Evolutionary conservation across 2,797 vertebrate genomes (phyloP).

Genomic region (Acrossocheilus fasciatus): DNA sequence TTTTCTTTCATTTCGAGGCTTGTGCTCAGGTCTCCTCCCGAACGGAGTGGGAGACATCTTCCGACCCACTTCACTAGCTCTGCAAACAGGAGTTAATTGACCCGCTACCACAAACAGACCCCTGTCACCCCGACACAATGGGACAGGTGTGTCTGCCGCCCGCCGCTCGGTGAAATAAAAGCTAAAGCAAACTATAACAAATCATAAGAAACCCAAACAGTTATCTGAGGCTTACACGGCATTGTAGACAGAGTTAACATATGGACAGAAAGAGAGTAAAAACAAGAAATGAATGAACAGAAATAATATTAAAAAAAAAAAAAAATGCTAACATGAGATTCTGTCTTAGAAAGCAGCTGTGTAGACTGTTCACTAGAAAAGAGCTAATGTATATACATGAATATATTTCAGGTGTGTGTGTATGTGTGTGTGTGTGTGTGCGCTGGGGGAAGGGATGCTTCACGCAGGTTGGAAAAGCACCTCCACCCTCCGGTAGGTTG

Average conservation of each 20-base stretch:
- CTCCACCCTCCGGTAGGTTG: slow-evolving; percentile 15
- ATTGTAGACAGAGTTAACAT: not conserved
- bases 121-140: not conserved
- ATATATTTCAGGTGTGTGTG: not conserved
- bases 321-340: not conserved
- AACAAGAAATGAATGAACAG: not conserved
- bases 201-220: slow-evolving; percentile 34
- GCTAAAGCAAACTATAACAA: slow-evolving; percentile 27
- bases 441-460: slow-evolving; percentile 29
- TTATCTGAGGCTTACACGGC: not conserved
- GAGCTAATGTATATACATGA: not conserved
- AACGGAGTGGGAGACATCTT: slow-evolving; percentile 58
- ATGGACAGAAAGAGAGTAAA: not conserved
- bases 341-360: not conserved
- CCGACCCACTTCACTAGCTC: slow-evolving; percentile 57
- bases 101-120: slow-evolving; percentile 35
- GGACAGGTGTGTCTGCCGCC: slow-evolving; percentile 27
- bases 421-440: not conserved
- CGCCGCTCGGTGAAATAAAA: not conserved
- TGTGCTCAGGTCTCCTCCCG: slow-evolving; percentile 48
- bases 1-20: slow-evolving; percentile 62
- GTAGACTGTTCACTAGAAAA: not conserved
- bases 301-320: no score
- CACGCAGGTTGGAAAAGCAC: slow-evolving; percentile 11
- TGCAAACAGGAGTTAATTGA: slow-evolving; percentile 62